These are phyloP conservation scores for Sebastes matsubarae DNA, from an alignment of 2,797 vertebrate genomes.

Conservation along the genomic window DNA sequence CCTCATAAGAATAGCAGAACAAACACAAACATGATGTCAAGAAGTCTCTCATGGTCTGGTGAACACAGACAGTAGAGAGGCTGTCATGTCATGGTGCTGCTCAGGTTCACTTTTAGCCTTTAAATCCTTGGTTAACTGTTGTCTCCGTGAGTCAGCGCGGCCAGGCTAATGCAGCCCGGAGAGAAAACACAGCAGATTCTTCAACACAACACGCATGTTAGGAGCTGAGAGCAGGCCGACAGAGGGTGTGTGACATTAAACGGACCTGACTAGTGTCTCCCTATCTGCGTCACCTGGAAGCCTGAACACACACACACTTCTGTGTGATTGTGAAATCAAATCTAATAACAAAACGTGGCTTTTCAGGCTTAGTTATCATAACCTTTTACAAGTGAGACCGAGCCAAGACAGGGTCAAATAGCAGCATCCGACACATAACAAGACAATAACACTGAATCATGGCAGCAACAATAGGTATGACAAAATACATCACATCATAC, in stretches of 20 bases:
- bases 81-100: no score
- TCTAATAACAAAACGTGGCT: neutral
- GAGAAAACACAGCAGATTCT: neutral
- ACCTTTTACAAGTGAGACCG: no score
- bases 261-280: neutral
- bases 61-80: neutral
- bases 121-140: neutral
- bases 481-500: no score
- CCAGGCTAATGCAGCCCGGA: neutral
- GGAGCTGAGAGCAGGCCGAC: neutral
- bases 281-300: neutral
- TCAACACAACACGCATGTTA: neutral
- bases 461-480: no score
- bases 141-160: neutral
- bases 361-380: neutral
- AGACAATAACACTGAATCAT: no score
- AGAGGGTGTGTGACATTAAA: neutral
- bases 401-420: no score
- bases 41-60: neutral
- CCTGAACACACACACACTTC: neutral
- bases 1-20: neutral
- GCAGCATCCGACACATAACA: no score
- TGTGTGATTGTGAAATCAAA: neutral
- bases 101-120: conserved; percentile 22
- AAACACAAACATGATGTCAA: neutral